Percentiles rank a stretch among this genome's conserved stretches.
Conservation (phyloP, 2,797 vertebrate genomes). For the Sebastes diaconus region DNA sequence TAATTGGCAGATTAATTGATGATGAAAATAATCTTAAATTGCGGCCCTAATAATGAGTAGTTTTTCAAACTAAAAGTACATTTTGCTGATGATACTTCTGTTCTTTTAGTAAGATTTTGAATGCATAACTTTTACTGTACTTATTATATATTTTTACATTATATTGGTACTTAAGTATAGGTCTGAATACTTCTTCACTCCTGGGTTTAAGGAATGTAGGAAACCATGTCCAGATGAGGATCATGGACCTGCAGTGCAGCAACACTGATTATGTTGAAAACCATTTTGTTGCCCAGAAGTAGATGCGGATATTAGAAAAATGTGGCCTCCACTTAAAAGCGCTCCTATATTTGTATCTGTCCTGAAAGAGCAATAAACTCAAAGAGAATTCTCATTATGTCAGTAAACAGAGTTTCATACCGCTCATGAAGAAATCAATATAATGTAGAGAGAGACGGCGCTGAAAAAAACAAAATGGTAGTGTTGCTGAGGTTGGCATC, state of each 20-base stretch:
- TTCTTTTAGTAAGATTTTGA: not conserved
- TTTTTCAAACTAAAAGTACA: not conserved
- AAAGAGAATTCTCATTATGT: constrained; percentile 65
- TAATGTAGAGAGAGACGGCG: constrained; percentile 53
- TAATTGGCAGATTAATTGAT: not conserved
- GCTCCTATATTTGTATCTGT: constrained; percentile 27
- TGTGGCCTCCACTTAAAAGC: not conserved
- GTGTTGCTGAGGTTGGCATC: constrained; percentile 73
- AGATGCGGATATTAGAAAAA: constrained; percentile 34
- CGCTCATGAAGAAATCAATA: constrained; percentile 75
- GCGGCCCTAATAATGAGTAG: not conserved
- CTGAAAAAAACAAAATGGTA: constrained; percentile 56
- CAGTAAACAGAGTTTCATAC: constrained; percentile 68
- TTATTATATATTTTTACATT: not conserved
- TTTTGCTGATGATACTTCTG: not conserved
- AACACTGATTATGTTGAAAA: not conserved
- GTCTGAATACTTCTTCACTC: not conserved
- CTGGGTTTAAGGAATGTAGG: not conserved
- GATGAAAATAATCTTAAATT: not conserved
- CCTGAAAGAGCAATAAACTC: constrained; percentile 61
- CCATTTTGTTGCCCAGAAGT: not conserved
- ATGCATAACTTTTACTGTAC: not conserved
- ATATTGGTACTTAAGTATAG: not conserved
- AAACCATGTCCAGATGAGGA: not conserved
- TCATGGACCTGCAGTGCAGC: not conserved